Evolutionary conservation across 2,797 vertebrate species (phyloP).

Genomic region (Rhinoraja longicauda): DNA sequence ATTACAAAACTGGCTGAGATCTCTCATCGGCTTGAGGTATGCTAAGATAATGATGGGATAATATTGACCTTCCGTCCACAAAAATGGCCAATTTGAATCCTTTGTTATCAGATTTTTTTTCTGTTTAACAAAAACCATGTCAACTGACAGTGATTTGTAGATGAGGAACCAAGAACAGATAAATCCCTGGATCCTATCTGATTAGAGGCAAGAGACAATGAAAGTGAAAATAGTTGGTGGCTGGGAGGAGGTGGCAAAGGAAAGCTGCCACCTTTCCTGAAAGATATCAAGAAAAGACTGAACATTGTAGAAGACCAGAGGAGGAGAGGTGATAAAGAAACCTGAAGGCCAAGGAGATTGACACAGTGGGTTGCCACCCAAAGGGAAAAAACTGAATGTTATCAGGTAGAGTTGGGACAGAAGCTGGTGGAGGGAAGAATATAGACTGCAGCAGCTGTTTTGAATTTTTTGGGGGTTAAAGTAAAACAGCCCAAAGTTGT

Average conservation of each 20-base stretch:
- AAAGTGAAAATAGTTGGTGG: not conserved
- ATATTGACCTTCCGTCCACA: not conserved
- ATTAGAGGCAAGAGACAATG: not conserved
- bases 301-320: not conserved
- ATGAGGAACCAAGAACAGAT: not conserved
- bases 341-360: not conserved
- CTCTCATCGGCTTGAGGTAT: conserved; percentile 90
- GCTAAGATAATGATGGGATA: conserved; percentile 43
- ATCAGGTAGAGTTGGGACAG: not conserved
- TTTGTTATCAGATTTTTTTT: not conserved
- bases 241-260: not conserved
- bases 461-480: not conserved
- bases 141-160: not conserved
- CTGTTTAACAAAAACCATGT: not conserved
- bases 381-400: not conserved
- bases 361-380: not conserved
- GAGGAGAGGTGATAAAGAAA: not conserved
- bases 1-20: conserved; percentile 97
- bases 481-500: not conserved
- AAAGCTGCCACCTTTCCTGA: not conserved
- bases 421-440: not conserved
- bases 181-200: not conserved
- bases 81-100: not conserved
- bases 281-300: not conserved
- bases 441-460: not conserved